Evolutionary conservation across 2,888 invertebrate species (phyloP), one percentile per base, ranked within the genome.

Genomic region (Andrena bicolor): DNA sequence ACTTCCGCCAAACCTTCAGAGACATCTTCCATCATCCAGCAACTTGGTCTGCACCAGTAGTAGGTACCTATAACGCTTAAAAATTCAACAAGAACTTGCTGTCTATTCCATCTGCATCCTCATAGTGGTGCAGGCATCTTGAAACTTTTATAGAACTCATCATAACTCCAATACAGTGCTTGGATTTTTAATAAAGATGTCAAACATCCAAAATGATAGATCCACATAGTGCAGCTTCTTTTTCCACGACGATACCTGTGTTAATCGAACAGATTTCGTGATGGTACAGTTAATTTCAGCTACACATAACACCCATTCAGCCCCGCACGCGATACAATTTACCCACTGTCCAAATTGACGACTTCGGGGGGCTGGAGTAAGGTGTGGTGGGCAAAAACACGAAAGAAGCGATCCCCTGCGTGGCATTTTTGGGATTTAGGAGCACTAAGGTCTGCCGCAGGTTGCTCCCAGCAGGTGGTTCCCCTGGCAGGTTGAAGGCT

Each of bases 381-480:
- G 10, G 23, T 10, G 23, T 13, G 49, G 26, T 63, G 48, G 53
- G 20, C 65, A 66, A 80, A 75, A 80, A 77, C 48, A 73, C 66
- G 76, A 77, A 73, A 20, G 56, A 53, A 41, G 20, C 26, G 56
- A 76, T 73, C 63, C 61, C 32, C 60, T 41, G 60, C 64, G 70
- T 66, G 76, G 79, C 78, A 83, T 86, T 88, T 88, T 81, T 79
- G 76, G 81, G 80, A 89, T 84, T 89, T 89, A 88, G 85, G 83
- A 78, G 80, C 80, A 56, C 68, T 56, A 56, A 56, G 56, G 73
- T 63, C 63, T 41, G 73, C 60, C 66, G 68, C 86, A 77, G 76
- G 86, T 84, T 84, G 81, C 71, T 83, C 89, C 82, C 91, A 91
- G 92, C 92, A 91, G 92, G 92, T 92, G 92, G 90, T 86, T 87